Evolutionary conservation across 1,140 invertebrate genomes (phyloP), one percentile per base, ranked within the genome.

Genomic region (Rhyzopertha dominica): DNA sequence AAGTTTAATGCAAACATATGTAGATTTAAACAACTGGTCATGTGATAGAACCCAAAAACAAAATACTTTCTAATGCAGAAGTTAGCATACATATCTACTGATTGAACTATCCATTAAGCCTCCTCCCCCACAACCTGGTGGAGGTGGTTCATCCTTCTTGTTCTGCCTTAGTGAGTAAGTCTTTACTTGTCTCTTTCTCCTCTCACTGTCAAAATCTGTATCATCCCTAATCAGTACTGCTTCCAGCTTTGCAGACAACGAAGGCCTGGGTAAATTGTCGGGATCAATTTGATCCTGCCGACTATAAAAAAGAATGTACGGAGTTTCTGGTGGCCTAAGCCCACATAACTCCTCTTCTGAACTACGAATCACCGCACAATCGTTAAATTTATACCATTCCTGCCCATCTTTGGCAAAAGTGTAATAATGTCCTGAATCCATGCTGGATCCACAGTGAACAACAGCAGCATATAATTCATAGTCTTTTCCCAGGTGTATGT

Each of bases 401-500:
- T 74, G 70, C 3, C 68, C 66, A 58, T 85, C 81, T 19, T 82
- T 76, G 0, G 84, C 86, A 53, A 87, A 81, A 0, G 86, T 88
- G 58, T 89, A 90, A 62, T 93, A 92, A 63, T 93, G 89, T 0
- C 89, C 89, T 4, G 84, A 84, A 58, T 91, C 85, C 50, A 88
- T 79, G 26, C 80, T 86, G 9, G 78, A 79, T 2, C 90, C 88
- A 1, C 82, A 82, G 62, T 93, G 89, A 0, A 93, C 81, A 0
- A 93, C 84, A 0, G 87, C 85, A 0, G 85, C 85, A 58, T 87
- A 89, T 0, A 92, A 61, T 7, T 75, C 73, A 61, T 90, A 91
- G 13, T 74, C 69, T 5, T 66, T 54, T 28, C 72, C 66, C 49
- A 77, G 64, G 26, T 72, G 62, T 28, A 82, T 72, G 1, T 59